Evolutionary conservation across 2,888 invertebrate genomes (phyloP).

Genomic region (Drosophila meridiana): DNA sequence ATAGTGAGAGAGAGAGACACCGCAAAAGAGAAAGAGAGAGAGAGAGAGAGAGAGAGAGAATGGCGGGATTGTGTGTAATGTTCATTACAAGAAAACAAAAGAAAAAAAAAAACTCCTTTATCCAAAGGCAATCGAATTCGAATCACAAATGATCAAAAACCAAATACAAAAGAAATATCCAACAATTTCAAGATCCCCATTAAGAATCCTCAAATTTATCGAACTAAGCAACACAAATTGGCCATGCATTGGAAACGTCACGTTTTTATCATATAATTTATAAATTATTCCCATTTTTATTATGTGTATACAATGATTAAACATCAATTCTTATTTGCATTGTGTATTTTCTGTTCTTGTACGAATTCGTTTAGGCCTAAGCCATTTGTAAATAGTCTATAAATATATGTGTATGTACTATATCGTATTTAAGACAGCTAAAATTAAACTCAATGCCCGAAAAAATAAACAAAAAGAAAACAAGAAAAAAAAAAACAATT

Average conservation of each 20-base stretch:
- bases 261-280: conserved; percentile 53
- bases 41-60: conserved; percentile 14
- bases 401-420: conserved; percentile 50
- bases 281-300: conserved; percentile 35
- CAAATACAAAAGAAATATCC: conserved; percentile 62
- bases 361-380: conserved; percentile 72
- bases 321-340: conserved; percentile 51
- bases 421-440: conserved; percentile 46
- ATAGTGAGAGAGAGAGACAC: conserved; percentile 1
- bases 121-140: conserved; percentile 75
- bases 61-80: conserved; percentile 70
- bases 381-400: conserved; percentile 69
- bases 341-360: conserved; percentile 64
- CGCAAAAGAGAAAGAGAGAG: neutral
- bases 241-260: conserved; percentile 69
- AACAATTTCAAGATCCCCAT: conserved; percentile 42
- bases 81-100: conserved; percentile 49
- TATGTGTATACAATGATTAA: conserved; percentile 16
- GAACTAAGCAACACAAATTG: conserved; percentile 68
- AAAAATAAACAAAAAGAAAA: conserved; percentile 27
- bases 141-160: conserved; percentile 81
- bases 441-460: conserved; percentile 46
- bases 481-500: conserved; percentile 46
- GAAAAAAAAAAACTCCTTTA: conserved; percentile 62
- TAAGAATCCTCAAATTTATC: conserved; percentile 76